Base-by-base conservation (phyloP, 1,140 invertebrate genomes). In the Dicyema japonicum region DNA sequence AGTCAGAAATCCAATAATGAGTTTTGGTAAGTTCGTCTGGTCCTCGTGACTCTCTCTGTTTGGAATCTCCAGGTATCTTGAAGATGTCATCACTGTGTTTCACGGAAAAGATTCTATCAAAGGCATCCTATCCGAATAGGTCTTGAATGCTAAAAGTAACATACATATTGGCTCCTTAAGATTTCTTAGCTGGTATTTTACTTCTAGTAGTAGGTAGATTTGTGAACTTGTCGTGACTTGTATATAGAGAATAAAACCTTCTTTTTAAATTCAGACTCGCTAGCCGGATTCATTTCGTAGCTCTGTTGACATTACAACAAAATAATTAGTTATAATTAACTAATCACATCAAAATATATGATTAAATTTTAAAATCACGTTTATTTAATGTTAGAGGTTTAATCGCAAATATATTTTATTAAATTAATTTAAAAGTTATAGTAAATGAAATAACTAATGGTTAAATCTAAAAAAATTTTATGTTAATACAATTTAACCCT, bases 111-210 rank as follows among this genome's bases (percentile, higher is more conserved):
- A 82, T 71, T 36, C 74, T 56, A 35, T 92, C 80, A 0, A 76
- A 78, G 2, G 80, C 78, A 0, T 80, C 80, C 58, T 94, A 80
- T 0, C 82, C 78, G 53, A 90, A 92, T 17, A 80, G 56, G 49
- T 52, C 53, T 56, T 22, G 24, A 18, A 32, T n/a, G n/a, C n/a
- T n/a, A 13, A 4, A 38, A 33, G 25, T 9, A 15, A 43, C 47
- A 44, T 40, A 56, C 76, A 88, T 34, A 88, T 76, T 0, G 80
- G 75, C 48, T 90, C 76, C 18, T 69, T 72, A 1, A 88, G 47
- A 44, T 78, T 66, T 22, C 82, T 50, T 1, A 92, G 56, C 49
- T 72, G 72, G 36, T 65, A 63, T 37, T 78, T 74, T 0, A 90
- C 76, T 57, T 90, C 75, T 62, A 61, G 57, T 90, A 78, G 56